Evolutionary conservation across 23 tunicate genomes (phyloP).

Genomic region (Diplosoma virens): DNA sequence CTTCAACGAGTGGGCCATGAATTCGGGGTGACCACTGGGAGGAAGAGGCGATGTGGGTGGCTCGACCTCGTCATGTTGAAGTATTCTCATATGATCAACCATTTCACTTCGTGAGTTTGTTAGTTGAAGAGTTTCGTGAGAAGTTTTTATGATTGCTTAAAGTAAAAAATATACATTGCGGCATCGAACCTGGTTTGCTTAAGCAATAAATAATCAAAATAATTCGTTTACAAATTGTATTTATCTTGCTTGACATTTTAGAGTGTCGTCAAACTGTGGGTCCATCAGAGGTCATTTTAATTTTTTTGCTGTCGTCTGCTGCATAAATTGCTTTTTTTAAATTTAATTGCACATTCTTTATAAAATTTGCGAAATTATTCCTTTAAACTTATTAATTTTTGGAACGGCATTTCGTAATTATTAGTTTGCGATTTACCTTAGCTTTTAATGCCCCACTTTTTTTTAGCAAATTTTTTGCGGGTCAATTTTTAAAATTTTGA

Average conservation of each 20-base stretch:
- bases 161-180: not conserved
- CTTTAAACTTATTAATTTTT: no score
- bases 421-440: no score
- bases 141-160: not conserved
- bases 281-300: no score
- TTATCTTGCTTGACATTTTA: not conserved
- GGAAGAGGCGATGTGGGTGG: constrained; percentile 96
- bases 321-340: no score
- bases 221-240: not conserved
- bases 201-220: not conserved
- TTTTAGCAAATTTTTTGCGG: no score
- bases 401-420: no score
- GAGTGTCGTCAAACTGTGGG: no score
- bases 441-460: no score
- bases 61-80: constrained; percentile 83
- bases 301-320: no score
- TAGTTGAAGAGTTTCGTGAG: not conserved
- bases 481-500: no score
- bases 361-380: no score
- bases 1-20: constrained; percentile 83
- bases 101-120: constrained; percentile 68
- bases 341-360: no score
- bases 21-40: constrained; percentile 97
- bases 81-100: constrained; percentile 92
- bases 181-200: not conserved